phyloP scores from a whole-genome alignment of 2,888 invertebrate genomes.

The Tenthredo notha region DNA sequence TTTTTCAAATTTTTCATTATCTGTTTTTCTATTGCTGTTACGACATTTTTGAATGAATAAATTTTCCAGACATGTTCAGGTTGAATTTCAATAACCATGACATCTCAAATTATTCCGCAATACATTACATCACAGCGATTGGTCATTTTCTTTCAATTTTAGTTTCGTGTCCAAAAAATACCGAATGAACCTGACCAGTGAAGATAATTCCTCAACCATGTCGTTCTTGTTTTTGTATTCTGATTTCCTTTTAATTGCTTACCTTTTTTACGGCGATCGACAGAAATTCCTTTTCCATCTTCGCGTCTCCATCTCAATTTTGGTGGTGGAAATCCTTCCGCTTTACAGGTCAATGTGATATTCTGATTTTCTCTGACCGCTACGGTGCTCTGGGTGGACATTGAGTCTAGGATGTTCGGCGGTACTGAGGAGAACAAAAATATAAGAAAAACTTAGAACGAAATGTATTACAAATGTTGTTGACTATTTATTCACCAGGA shows the following conservation, averaged over 20 bases:
- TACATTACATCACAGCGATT: background rate
- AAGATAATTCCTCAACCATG: background rate
- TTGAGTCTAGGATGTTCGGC: slow-evolving; percentile 94
- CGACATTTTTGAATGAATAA: background rate
- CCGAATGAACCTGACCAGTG: background rate
- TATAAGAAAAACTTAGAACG: slow-evolving; percentile 14
- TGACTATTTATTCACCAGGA: background rate
- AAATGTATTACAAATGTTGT: background rate
- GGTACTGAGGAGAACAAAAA: slow-evolving; percentile 85
- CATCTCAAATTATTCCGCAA: background rate
- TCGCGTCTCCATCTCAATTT: slow-evolving; percentile 96
- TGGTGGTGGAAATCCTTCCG: slow-evolving; percentile 94
- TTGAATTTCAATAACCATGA: background rate
- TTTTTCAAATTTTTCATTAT: background rate
- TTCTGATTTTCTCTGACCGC: slow-evolving; percentile 96
- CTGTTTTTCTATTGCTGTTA: background rate
- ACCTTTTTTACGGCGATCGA: slow-evolving; percentile 94
- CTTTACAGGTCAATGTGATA: slow-evolving; percentile 94
- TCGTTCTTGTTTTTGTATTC: background rate
- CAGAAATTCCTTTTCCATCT: slow-evolving; percentile 92
- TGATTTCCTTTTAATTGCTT: slow-evolving; percentile 69
- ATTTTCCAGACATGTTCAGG: background rate
- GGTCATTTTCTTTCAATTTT: background rate
- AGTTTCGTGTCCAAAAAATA: background rate
- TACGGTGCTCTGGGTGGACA: slow-evolving; percentile 94